Base-by-base conservation (phyloP, 2,797 vertebrate genomes). In the Dermochelys coriacea region DNA sequence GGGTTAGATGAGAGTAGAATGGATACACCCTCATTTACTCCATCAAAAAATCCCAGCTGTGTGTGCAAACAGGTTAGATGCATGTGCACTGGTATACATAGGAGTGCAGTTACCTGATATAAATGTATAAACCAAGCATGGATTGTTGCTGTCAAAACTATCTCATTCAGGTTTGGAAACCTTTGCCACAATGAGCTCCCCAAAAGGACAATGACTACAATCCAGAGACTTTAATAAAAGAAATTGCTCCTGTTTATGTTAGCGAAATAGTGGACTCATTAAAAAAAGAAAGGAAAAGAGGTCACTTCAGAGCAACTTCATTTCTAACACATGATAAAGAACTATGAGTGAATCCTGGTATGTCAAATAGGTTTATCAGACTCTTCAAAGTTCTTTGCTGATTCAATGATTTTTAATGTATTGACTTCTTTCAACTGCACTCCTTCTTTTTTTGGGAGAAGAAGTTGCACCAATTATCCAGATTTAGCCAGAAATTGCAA, bases 401-500 rank as follows among this genome's bases (percentile, higher is more conserved):
- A 89, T 93, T 79, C 91, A 29, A 7, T 64, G 89, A 10, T 51
- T 95, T 96, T 11, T 80, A 93, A 94, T 96, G 71, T 86, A 93
- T 71, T 92, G 89, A 85, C 82, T 7, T 95, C 82, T 91, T 96
- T 79, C 82, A 45, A 50, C 90, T 47, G 89, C 82, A 34, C 3
- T 91, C 88, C 88, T 95, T 89, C 34, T 11, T 25, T 94, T 74
- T 64, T 0, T 1, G 82, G 91, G 74, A 80, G 54, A 71, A 16
- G 85, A 89, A 88, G 87, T 92, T 96, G 93, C 74, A 90, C 87
- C 96, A 96, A 91, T 93, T 77, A 78, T 34, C 96, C 95, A 91
- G 90, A 96, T 89, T 87, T 86, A 97, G 89, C 79, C 96, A 95
- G 88, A 91, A 97, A 95, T 87, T 47, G 75, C 91, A 92, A 41